These are phyloP conservation scores for Stegodyphus dumicola DNA, from an alignment of 1,140 invertebrate genomes.

Conservation along the genomic window DNA sequence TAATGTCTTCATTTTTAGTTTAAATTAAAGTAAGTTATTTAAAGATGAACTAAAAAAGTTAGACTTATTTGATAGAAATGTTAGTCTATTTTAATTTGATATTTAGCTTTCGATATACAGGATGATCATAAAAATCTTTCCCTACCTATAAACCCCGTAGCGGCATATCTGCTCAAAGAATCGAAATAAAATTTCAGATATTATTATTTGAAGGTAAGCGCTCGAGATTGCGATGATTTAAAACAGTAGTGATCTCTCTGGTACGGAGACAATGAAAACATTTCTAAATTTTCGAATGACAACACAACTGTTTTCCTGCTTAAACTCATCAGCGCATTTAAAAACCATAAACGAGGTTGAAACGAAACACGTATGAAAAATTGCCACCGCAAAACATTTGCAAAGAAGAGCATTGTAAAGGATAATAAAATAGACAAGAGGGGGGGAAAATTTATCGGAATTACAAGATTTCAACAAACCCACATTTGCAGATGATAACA, in stretches of 20 bases:
- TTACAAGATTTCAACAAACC: background rate
- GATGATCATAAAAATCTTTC: background rate
- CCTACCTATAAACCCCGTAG: background rate
- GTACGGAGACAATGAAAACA: background rate
- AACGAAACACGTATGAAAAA: background rate
- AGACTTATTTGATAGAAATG: no score
- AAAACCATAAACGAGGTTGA: background rate
- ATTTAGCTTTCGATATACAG: background rate
- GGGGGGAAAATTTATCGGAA: background rate
- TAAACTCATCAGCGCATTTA: background rate
- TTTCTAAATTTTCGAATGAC: background rate
- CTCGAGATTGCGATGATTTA: background rate
- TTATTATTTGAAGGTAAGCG: background rate
- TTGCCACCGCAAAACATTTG: background rate
- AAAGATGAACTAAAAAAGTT: no score
- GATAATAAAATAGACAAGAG: background rate
- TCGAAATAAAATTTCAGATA: constrained; percentile 5
- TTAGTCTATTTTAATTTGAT: background rate
- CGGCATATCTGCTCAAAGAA: background rate
- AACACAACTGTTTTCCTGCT: background rate
- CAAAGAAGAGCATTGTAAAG: background rate
- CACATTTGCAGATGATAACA: background rate
- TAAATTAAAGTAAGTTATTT: no score
- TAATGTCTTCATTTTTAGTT: no score
- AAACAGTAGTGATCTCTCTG: background rate